phyloP scores from a whole-genome alignment of 2,888 invertebrate species.

The Frankliniella intonsa region DNA sequence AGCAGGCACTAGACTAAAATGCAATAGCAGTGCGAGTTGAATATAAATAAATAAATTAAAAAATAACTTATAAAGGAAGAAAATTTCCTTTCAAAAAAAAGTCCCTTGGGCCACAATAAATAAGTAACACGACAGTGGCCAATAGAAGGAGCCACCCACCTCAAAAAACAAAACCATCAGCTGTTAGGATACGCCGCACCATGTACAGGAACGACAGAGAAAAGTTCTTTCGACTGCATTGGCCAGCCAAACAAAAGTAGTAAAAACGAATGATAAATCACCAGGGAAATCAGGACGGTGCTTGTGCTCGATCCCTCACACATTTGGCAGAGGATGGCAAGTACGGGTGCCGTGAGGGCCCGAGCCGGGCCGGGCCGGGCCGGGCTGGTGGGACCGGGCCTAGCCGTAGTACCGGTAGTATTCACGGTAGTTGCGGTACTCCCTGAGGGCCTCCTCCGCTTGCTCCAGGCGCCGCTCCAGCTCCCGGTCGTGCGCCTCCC shows the following conservation, averaged over 20 bases:
- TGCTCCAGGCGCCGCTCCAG: not conserved
- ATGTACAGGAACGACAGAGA: too few relatives aligned
- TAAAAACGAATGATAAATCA: too few relatives aligned
- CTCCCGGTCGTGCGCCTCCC: not conserved
- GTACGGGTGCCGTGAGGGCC: too few relatives aligned
- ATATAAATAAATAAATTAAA: not conserved
- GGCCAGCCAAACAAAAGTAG: too few relatives aligned
- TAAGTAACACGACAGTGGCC: not conserved
- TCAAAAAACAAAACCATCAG: not conserved
- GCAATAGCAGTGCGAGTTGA: not conserved
- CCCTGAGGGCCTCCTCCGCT: not conserved
- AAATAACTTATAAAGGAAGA: not conserved
- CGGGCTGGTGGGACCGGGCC: not conserved
- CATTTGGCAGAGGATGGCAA: too few relatives aligned
- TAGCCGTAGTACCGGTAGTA: not conserved
- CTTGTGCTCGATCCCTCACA: too few relatives aligned
- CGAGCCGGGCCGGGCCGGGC: not conserved
- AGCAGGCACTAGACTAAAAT: too few relatives aligned
- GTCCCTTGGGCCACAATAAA: not conserved
- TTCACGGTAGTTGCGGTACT: slow-evolving; percentile 2
- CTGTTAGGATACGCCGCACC: too few relatives aligned
- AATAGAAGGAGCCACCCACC: not conserved
- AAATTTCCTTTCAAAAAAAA: not conserved
- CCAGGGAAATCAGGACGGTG: too few relatives aligned
- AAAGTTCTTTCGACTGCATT: too few relatives aligned